Evolutionary conservation across 2,888 invertebrate genomes (phyloP), one percentile per base, ranked within the genome.

Genomic region (Drosophila robusta): DNA sequence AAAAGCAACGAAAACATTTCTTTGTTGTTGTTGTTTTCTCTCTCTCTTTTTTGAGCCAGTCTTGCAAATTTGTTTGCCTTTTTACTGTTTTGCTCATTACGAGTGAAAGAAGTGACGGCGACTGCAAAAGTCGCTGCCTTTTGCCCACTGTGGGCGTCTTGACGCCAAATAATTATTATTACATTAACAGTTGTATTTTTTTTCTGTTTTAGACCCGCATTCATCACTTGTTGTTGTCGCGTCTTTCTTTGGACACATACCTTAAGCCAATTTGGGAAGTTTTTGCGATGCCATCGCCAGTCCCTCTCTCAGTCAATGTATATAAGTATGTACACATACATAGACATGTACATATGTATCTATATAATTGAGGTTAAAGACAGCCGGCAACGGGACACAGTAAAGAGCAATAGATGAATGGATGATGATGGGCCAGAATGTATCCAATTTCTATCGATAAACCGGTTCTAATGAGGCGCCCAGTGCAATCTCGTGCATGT

Each of bases 191-290:
- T 66, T 66, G 54, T 80, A 61, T 57, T 55, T 24, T 41, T 29
- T 34, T 22, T 55, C 22, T 52, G 45, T 52, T 72, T 71, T 54
- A 49, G 55, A 45, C 44, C 69, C 54, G 49, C 45, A 58, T 74
- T 74, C 57, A 67, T 38, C 68, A 52, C 54, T 32, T 42, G 22
- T 45, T 55, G 52, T 26, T 54, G 62, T 44, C 44, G 47, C 45
- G 41, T 41, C 46, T 32, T 24, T 45, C 41, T 38, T 50, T 47
- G 22, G 45, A n/a, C 22, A 9, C 42, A 57, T 49, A 66, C 41
- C 71, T 62, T 80, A 86, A 87, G 87, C 81, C 87, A 80, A 80
- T 80, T 80, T 87, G 56, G 60, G 62, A 80, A 60, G 60, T 56
- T 70, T 73, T 58, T 63, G 62, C 70, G 57, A 39, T 41, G 54